Evolutionary conservation across 1,140 invertebrate genomes (phyloP).

Genomic region (Adoxophyes honmai): DNA sequence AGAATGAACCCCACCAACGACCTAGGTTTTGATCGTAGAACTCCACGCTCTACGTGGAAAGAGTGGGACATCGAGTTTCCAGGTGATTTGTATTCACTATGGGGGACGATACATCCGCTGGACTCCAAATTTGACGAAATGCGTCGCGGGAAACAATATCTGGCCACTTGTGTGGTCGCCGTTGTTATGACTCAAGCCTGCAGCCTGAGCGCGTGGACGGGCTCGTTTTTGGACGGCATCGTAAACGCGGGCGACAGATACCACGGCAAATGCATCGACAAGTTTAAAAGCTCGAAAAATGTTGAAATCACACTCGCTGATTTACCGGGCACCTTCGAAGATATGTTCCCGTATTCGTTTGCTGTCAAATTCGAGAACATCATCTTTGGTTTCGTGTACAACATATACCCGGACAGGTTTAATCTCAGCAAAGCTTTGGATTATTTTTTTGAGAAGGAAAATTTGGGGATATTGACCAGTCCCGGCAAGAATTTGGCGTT

Average conservation of each 20-base stretch:
- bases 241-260: conserved; percentile 77
- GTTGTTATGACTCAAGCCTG: conserved; percentile 78
- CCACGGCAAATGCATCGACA: conserved; percentile 60
- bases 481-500: conserved; percentile 77
- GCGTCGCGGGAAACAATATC: conserved; percentile 76
- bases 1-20: conserved; percentile 71
- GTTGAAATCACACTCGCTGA: conserved; percentile 69
- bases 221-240: conserved; percentile 78
- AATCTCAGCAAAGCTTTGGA: conserved; percentile 79
- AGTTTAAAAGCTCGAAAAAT: conserved; percentile 53
- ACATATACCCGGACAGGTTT: conserved; percentile 75
- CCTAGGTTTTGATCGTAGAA: conserved; percentile 66
- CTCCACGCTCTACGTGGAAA: conserved; percentile 72
- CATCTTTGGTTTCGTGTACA: conserved; percentile 79
- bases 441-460: conserved; percentile 78
- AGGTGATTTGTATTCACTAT: conserved; percentile 79
- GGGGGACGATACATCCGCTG: conserved; percentile 78
- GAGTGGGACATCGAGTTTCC: conserved; percentile 81
- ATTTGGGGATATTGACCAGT: conserved; percentile 74
- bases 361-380: conserved; percentile 76
- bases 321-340: conserved; percentile 77
- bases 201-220: conserved; percentile 78
- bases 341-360: conserved; percentile 78
- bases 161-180: conserved; percentile 76
- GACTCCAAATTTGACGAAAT: conserved; percentile 63